Evolutionary conservation across 2,888 invertebrate species (phyloP), one percentile per base, ranked within the genome.

Genomic region (Orchestes rusci): DNA sequence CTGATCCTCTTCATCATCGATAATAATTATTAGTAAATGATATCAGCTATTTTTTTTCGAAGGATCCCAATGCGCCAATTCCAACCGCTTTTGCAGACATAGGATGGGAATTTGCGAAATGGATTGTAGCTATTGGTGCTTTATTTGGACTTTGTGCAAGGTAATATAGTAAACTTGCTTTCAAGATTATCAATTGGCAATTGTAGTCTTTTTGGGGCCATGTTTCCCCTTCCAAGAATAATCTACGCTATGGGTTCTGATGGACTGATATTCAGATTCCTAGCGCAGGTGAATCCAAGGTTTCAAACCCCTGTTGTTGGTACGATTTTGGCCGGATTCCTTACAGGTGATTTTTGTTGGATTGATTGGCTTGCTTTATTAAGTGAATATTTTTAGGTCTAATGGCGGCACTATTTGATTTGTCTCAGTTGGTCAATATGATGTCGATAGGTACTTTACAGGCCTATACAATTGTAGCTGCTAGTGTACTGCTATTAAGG

Each of bases 191-290:
- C 2, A 37, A 12, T 12, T 12, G 7, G 13, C 3, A 20, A 36
- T 59, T 63, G 17, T 62, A 91, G 87, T 61, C 70, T 90, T 39
- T 75, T 90, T 58, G 91, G 91, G 2, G 82, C 87, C 0, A 85
- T 91, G 75, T 91, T 85, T 62, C 88, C 90, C 0, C 68, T 92
- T 31, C 90, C 92, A 1, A 76, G 92, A 50, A 82, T 90, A 38
- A 81, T 91, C 36, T 92, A 91, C 68, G 85, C 91, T 17, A 91
- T 93, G 90, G 80, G 91, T 1, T 74, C 79, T 7, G 92, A 93
- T 65, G 90, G 90, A 1, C 70, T 93, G 16, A 73, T 93, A 55
- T 93, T 86, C 69, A 72, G 75, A 50, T 83, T 77, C 66, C 70
- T 89, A 66, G 85, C 88, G 1, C 73, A 73, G 47, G 82, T 92